A percentile compares a stretch with the other conserved stretches of the same genome.
phyloP scores from a whole-genome alignment of 2,888 invertebrate genomes.

The Heliconius hortense region DNA sequence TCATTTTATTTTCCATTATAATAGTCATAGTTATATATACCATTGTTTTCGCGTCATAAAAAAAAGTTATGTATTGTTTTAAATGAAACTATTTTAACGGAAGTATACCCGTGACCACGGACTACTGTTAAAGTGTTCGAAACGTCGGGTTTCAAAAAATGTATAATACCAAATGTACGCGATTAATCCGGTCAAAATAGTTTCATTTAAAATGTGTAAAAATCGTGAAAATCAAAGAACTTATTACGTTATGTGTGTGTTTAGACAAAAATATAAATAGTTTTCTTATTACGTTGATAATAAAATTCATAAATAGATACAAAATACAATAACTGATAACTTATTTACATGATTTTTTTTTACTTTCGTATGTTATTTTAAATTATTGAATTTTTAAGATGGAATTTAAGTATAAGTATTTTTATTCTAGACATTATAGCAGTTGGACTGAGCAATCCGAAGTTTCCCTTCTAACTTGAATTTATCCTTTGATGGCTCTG shows the following conservation, averaged over 20 bases:
- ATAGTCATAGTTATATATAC: too few species aligned
- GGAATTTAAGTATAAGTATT: background rate
- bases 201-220: too few species aligned
- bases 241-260: background rate
- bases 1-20: too few species aligned
- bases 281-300: background rate
- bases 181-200: too few species aligned
- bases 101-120: too few species aligned
- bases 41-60: too few species aligned
- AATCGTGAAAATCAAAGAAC: too few species aligned
- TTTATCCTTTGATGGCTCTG: slow-evolving; percentile 5
- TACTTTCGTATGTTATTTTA: background rate
- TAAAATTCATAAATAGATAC: background rate
- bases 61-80: too few species aligned
- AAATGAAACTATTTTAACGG: too few species aligned
- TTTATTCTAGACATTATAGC: background rate
- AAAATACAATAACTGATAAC: background rate
- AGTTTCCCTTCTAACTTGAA: background rate
- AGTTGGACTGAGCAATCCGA: background rate
- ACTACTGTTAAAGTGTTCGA: too few species aligned
- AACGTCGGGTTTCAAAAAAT: too few species aligned
- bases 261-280: background rate
- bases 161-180: too few species aligned
- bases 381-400: background rate
- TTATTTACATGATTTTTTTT: background rate